A percentile compares a stretch with the other conserved stretches of the same genome.
Conservation (phyloP, 2,888 invertebrate species). For the Agrochola litura region DNA sequence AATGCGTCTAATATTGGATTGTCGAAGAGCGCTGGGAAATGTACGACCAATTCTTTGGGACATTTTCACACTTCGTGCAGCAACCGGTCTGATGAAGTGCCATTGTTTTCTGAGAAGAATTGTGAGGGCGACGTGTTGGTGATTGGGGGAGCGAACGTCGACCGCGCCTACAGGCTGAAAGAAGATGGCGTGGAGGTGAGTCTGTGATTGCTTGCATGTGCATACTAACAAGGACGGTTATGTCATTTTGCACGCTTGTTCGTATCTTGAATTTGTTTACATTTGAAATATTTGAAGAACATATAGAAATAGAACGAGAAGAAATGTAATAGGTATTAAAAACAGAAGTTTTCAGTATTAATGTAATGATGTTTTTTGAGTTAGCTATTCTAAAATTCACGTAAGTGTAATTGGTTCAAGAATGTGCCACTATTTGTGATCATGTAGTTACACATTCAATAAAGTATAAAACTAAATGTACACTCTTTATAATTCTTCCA, state of each 20-base stretch:
- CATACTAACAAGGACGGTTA: conserved; percentile 32
- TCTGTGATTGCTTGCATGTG: conserved; percentile 39
- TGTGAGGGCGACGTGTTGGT: conserved; percentile 90
- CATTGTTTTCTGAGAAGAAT: conserved; percentile 61
- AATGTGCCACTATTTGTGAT: not conserved
- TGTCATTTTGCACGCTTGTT: not conserved
- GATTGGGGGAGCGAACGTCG: conserved; percentile 95
- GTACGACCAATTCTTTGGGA: conserved; percentile 70
- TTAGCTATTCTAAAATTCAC: not conserved
- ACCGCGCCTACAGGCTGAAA: conserved; percentile 92
- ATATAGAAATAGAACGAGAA: not conserved
- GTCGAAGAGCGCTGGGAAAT: conserved; percentile 67
- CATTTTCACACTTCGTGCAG: conserved; percentile 79
- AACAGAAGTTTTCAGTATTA: not conserved
- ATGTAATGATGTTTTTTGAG: not conserved
- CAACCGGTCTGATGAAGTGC: conserved; percentile 62
- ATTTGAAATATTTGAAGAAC: not conserved
- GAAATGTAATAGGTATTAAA: not conserved
- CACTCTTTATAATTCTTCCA: not conserved
- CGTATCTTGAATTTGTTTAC: not conserved
- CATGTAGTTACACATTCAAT: not conserved
- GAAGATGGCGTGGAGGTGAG: conserved; percentile 93
- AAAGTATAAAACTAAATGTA: not conserved
- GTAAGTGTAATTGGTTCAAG: not conserved
- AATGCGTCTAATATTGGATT: conserved; percentile 76